A percentile compares a stretch with the other conserved stretches of the same genome.
phyloP scores from a whole-genome alignment of 2,113 vertebrate species.

The Crocuta crocuta region DNA sequence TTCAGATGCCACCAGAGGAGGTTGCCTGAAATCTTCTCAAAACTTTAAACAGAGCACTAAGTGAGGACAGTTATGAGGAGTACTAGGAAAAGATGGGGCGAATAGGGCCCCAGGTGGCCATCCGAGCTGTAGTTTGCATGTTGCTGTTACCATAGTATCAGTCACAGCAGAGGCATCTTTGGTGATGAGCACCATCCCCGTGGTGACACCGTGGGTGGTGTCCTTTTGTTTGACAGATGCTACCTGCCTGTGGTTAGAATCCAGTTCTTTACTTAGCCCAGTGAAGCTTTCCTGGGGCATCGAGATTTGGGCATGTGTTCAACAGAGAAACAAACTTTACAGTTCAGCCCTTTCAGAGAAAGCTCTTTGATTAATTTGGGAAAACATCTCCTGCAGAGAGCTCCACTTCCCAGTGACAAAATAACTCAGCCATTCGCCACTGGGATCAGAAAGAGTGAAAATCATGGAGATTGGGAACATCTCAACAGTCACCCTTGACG shows the following conservation, averaged over 20 bases:
- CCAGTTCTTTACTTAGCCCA: neutral
- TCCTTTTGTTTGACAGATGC: slow-evolving; percentile 8
- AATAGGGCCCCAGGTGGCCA: neutral
- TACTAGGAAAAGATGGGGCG: neutral
- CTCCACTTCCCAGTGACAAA: neutral
- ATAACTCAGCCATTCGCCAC: neutral
- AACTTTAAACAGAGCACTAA: neutral
- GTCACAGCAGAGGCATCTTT: neutral
- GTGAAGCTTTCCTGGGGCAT: neutral
- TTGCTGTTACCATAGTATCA: neutral
- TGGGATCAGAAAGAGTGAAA: neutral
- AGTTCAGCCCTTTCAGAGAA: neutral
- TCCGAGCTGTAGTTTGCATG: neutral
- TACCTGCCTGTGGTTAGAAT: neutral
- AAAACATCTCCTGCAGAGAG: neutral
- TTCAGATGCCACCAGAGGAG: neutral
- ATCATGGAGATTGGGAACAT: neutral
- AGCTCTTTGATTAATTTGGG: neutral
- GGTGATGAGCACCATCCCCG: neutral
- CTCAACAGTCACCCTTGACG: neutral
- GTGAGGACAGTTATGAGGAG: neutral
- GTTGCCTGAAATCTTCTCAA: neutral
- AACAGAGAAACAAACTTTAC: neutral
- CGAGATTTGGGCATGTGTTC: neutral
- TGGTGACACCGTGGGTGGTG: neutral